Evolutionary conservation across 2,113 vertebrate genomes (phyloP), one percentile per base, ranked within the genome.

Genomic region (Calonectris borealis): DNA sequence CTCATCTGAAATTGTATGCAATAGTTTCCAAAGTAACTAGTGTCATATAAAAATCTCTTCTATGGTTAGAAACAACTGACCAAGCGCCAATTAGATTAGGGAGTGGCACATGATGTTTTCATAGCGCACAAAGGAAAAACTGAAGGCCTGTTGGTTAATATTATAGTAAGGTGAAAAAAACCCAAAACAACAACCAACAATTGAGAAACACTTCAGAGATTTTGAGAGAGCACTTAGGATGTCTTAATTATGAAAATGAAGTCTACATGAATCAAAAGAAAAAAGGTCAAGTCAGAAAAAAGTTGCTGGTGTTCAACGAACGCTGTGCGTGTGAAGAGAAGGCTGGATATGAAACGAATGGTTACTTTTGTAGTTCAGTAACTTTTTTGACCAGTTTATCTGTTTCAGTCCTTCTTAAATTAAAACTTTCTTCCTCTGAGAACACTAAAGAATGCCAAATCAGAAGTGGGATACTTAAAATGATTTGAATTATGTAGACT

Each of bases 231-330:
- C 13, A 3, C 19, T 65, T 36, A 32, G 9, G 51, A 22, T 79
- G n/a, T 75, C 11, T 34, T 55, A 21, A 38, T 75, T 69, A 27
- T 24, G 40, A 62, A 80, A 86, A 40, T 46, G 8, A 49, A 69
- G 13, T 78, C 83, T 54, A 49, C 3, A 2, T 16, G 13, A 9
- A 7, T 77, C 13, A 32, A 32, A 73, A 61, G 54, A 38, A n/a
- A 83, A 78, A 54, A 73, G 11, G 14, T 27, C 20, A 60, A 32
- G 16, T 51, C 19, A 19, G 20, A 84, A 78, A 24, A 68, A 57
- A 31, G 40, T 62, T 66, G 6, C 32, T 86, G 27, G 5, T 61
- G 40, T 64, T 83, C 0, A 0, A 0, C 77, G 48, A 29, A 6
- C 2, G 0, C 17, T 44, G 7, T n/a, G 11, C 1, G 0, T 31